Base-by-base conservation (phyloP, 2,113 vertebrate species). In the Hippocampus zosterae region DNA sequence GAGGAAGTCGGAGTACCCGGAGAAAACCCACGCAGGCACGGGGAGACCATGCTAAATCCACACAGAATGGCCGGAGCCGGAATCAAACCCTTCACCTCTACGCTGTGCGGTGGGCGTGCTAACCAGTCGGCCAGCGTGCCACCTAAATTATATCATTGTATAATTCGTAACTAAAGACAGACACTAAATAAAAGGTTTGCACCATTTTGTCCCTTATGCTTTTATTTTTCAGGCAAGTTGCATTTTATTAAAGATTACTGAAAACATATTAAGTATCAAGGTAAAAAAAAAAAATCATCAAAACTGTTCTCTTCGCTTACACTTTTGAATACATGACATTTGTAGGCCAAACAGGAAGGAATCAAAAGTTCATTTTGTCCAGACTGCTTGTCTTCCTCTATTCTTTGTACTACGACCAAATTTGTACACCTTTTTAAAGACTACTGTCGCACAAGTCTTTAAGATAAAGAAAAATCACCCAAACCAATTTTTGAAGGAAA, bases 161-260 rank as follows among this genome's bases (percentile, higher is more conserved):
- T 55, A 57, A 27, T 15, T 29, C 29, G 11, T 57, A 57, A 56
- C 2, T 2, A 27, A 8, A 27, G 25, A 29, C 25, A 27, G 27
- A 29, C 13, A 60, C 15, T 33, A 27, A 60, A 60, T 60, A 16
- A 60, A 29, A 33, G 18, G 16, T 7, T 33, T 29, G 16, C 57
- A 18, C 56, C 56, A 33, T 16, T 27, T 16, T 16, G 5, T 59
- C 6, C 13, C 29, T 71, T 56, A 33, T 76, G 5, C 57, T 37
- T 72, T 72, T 61, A 27, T 55, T 50, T 69, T 68, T 48, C 15
- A 55, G 44, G 15, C 42, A 27, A 56, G 60, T 25, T 53, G 5
- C 1, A 16, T 10, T 21, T 61, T 65, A 19, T 19, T 50, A 18
- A 50, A 74, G 37, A 50, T 37, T 29, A 42, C 15, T 41, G 8